A percentile compares a stretch with the other conserved stretches of the same genome.
These are phyloP conservation scores for Clanis bilineata DNA, from an alignment of 2,888 invertebrate genomes.

Conservation along the genomic window DNA sequence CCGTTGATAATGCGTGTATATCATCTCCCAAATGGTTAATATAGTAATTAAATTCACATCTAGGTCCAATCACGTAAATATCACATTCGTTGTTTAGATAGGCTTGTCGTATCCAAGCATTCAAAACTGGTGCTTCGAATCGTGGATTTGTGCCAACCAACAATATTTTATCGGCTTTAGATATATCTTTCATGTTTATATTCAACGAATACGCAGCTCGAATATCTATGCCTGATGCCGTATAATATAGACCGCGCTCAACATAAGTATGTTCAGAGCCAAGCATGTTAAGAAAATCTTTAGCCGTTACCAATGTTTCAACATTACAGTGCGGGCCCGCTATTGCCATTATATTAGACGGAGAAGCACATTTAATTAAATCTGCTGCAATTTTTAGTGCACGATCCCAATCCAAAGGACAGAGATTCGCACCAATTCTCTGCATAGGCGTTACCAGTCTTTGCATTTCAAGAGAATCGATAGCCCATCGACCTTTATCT, in stretches of 20 bases:
- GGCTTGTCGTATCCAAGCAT: conserved; percentile 95
- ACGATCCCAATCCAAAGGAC: conserved; percentile 95
- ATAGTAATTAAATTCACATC: conserved; percentile 93
- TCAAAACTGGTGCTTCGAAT: conserved; percentile 97
- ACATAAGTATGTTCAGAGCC: conserved; percentile 63
- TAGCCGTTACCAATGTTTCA: conserved; percentile 66
- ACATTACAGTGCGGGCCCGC: conserved; percentile 66
- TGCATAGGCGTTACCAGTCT: conserved; percentile 96
- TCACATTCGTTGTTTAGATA: conserved; percentile 94
- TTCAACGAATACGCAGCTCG: conserved; percentile 65
- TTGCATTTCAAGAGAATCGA: conserved; percentile 97
- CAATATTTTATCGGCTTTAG: conserved; percentile 91
- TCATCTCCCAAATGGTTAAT: conserved; percentile 55
- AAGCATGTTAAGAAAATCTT: conserved; percentile 65
- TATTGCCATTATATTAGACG: conserved; percentile 75
- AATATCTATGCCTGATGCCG: conserved; percentile 47
- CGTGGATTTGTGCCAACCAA: conserved; percentile 98
- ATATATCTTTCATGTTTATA: conserved; percentile 88
- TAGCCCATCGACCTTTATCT: conserved; percentile 98
- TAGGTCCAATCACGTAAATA: conserved; percentile 92
- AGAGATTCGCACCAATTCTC: conserved; percentile 86
- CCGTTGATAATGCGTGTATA: conserved; percentile 35
- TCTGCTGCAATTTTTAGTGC: conserved; percentile 88
- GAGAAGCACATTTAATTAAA: conserved; percentile 82
- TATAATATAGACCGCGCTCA: conserved; percentile 51